Evolutionary conservation across 2,888 invertebrate genomes (phyloP).

Genomic region (Agapostemon virescens): DNA sequence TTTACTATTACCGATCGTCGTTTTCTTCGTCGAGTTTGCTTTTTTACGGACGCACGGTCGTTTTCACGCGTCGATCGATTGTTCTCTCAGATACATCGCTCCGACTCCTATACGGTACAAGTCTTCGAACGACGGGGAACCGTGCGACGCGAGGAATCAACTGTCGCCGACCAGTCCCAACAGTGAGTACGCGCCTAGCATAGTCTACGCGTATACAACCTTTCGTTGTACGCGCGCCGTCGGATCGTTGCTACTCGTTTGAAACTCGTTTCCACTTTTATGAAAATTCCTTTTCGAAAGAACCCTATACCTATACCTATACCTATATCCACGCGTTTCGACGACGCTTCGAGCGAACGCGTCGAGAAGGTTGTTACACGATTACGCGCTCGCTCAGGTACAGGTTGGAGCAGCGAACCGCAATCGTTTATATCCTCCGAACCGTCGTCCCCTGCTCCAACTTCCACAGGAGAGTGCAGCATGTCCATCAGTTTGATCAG

Average conservation of each 20-base stretch:
- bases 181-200: conserved; percentile 67
- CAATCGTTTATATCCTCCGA: conserved; percentile 90
- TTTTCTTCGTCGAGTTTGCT: not conserved
- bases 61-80: not conserved
- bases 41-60: too few species aligned
- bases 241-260: too few species aligned
- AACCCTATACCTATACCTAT: too few species aligned
- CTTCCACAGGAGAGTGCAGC: conserved; percentile 83
- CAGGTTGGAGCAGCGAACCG: conserved; percentile 89
- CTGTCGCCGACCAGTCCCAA: conserved; percentile 78
- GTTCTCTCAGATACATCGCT: conserved; percentile 72
- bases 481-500: conserved; percentile 85
- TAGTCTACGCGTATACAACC: not conserved
- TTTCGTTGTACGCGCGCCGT: too few species aligned
- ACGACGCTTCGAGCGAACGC: too few species aligned
- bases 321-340: too few species aligned
- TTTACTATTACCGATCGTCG: too few species aligned
- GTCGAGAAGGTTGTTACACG: not conserved
- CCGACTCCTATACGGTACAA: conserved; percentile 75
- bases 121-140: conserved; percentile 69
- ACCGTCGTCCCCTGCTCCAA: conserved; percentile 89
- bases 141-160: conserved; percentile 73
- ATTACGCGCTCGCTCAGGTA: conserved; percentile 79
- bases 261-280: too few species aligned
- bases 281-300: too few species aligned